Base-by-base conservation (phyloP, 1,140 invertebrate species). In the Diachasmimorpha longicaudata region DNA sequence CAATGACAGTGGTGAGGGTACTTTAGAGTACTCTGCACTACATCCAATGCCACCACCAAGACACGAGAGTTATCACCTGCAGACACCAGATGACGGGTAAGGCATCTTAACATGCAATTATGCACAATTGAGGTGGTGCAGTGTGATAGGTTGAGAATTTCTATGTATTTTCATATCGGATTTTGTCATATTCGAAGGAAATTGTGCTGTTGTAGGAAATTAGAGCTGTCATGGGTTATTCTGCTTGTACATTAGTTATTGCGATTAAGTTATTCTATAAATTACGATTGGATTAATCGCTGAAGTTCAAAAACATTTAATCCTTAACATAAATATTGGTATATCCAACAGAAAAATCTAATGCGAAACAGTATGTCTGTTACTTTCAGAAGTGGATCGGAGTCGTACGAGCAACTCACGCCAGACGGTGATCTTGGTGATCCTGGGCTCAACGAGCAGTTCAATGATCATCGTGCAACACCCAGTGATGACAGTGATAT, bases 321-420 rank as follows among this genome's bases (percentile, higher is more conserved):
- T 42, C 39, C 4, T 42, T 10, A 8, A 8, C 52, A 55, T 10
- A 21, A 5, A n/a, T 55, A n/a, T 71, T 68, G 31, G 6, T 31
- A 36, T 73, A 63, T 75, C 21, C 78, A 68, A 80, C 74, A 71
- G 74, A 83, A 83, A 87, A 84, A 78, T 86, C 87, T 89, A 89
- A 89, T 80, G 83, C 83, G 82, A 87, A 89, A 84, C 83, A 89
- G 88, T 87, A 89, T 89, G 88, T 89, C 88, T 78, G 87, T 89
- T 84, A 89, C 88, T 89, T 91, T 87, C 78, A 91, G 91, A 77
- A 93, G 92, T 78, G 94, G 94, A 81, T 95, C 93, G 73, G 95
- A 97, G 84, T 95, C 95, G 77, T 96, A 96, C 84, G 95, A 96
- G 87, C 92, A 94, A 81, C 90, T 94, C 77, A 93, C 93, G 4